Evolutionary conservation across 2,113 vertebrate genomes (phyloP).

Genomic region (Colossoma macropomum): DNA sequence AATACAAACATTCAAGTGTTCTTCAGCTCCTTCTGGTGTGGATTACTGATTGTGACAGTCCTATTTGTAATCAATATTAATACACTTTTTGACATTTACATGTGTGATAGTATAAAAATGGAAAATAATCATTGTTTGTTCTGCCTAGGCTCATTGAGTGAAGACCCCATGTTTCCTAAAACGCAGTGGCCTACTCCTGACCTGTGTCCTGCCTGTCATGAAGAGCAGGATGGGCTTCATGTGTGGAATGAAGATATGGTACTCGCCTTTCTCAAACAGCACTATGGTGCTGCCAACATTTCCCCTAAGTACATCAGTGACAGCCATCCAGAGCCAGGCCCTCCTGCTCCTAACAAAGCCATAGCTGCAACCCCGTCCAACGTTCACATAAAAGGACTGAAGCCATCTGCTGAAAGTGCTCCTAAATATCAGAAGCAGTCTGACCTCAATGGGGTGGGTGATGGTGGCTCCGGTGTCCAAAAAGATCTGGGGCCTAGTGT

Average conservation of each 20-base stretch:
- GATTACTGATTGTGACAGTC: too few relatives aligned
- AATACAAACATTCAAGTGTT: too few relatives aligned
- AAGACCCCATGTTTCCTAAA: conserved; percentile 92
- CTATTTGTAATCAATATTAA: neutral
- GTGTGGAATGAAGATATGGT: conserved; percentile 86
- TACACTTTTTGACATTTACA: neutral
- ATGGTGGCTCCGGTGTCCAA: neutral
- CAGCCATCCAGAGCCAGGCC: conserved; percentile 32
- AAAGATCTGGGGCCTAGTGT: conserved; percentile 63
- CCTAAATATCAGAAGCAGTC: neutral
- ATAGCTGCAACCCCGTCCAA: conserved; percentile 11
- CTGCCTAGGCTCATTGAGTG: conserved; percentile 83
- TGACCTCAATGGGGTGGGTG: neutral
- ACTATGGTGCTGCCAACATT: conserved; percentile 83
- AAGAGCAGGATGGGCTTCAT: conserved; percentile 84
- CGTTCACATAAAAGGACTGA: conserved; percentile 3
- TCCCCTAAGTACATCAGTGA: conserved; percentile 69
- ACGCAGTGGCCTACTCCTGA: conserved; percentile 88
- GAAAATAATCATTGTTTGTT: neutral
- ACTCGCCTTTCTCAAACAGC: conserved; percentile 81
- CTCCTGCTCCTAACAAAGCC: conserved; percentile 6
- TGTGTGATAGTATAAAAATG: neutral
- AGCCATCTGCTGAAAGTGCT: conserved; percentile 28
- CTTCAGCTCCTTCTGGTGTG: too few relatives aligned
- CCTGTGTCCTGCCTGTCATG: conserved; percentile 87